Evolutionary conservation across 2,113 vertebrate genomes (phyloP), one percentile per base, ranked within the genome.

Genomic region (Macquaria ambigua): DNA sequence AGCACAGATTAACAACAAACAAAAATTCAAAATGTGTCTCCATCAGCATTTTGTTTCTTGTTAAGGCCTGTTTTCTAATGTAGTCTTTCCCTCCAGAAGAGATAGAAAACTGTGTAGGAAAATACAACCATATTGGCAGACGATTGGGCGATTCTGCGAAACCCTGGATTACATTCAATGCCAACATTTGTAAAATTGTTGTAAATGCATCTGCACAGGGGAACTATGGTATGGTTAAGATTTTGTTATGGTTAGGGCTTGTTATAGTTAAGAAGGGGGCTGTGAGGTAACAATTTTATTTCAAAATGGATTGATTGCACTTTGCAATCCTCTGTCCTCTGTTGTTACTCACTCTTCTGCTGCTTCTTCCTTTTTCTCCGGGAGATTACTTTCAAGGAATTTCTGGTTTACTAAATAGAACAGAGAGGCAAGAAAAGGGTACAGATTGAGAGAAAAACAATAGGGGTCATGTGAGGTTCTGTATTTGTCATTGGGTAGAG

Each of bases 1-100:
- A 66, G 69, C 41, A 5, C 11, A 48, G 6, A 48, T 46, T 41
- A 77, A 77, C 46, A 81, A 80, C 63, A 70, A 59, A 76, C 50
- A 73, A 56, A n/a, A 31, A 64, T 37, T 34, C 2, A 23, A 75
- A 48, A 48, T 16, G 46, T 5, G 14, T 15, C 46, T 48, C 46
- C 15, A 48, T 48, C 14, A 16, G 14, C 5, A 48, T 48, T 48
- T 64, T 25, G 53, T 61, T 55, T 53, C 31, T 23, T 63, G 55
- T 41, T 41, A n/a, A 25, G 63, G 55, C 68, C 31, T 55, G 74
- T 77, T 75, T 77, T 28, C 20, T 18, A 52, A 25, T 28, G 48
- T 8, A 71, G n/a, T 15, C 23, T 48, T 37, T 50, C 9, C 5
- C 48, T 52, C 15, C 67, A 34, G 11, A 69, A 8, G 7, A 41